Evolutionary conservation across 2,888 invertebrate species (phyloP).

Genomic region (Lasioglossum zephyrum): DNA sequence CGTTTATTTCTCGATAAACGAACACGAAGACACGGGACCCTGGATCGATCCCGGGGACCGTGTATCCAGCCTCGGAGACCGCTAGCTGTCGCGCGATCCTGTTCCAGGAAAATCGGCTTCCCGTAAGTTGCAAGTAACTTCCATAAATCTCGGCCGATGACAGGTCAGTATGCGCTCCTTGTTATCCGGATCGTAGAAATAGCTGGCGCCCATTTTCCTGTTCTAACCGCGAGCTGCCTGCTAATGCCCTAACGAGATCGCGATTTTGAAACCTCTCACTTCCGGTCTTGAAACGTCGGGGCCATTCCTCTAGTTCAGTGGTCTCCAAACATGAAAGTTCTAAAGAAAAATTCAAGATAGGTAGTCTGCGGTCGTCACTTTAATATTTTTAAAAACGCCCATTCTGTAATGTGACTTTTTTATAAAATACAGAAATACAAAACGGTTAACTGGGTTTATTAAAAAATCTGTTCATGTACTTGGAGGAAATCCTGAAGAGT

Average conservation of each 20-base stretch:
- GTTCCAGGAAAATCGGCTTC: conserved; percentile 64
- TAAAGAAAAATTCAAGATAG: background rate
- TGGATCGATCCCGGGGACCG: conserved; percentile 13
- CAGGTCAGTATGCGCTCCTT: conserved; percentile 59
- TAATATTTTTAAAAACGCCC: background rate
- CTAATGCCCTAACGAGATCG: conserved; percentile 1
- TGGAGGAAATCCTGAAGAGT: too few species aligned
- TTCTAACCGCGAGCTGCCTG: background rate
- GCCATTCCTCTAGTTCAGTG: background rate
- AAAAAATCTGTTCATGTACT: too few species aligned
- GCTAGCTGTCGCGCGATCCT: conserved; percentile 40
- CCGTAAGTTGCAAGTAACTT: conserved; percentile 27
- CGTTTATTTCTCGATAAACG: conserved; percentile 24
- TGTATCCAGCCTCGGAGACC: conserved; percentile 5
- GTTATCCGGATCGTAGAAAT: conserved; percentile 46
- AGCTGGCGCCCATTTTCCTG: background rate
- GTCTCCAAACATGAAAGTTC: background rate
- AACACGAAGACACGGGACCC: conserved; percentile 14
- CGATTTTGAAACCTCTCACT: background rate
- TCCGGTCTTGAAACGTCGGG: background rate
- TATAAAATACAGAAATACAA: background rate
- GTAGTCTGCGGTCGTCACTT: background rate
- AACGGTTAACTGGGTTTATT: too few species aligned
- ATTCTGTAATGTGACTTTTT: too few species aligned
- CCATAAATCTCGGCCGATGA: conserved; percentile 59